These are phyloP conservation scores for Monopterus albus DNA, from an alignment of 2,113 vertebrate species.

Conservation along the genomic window DNA sequence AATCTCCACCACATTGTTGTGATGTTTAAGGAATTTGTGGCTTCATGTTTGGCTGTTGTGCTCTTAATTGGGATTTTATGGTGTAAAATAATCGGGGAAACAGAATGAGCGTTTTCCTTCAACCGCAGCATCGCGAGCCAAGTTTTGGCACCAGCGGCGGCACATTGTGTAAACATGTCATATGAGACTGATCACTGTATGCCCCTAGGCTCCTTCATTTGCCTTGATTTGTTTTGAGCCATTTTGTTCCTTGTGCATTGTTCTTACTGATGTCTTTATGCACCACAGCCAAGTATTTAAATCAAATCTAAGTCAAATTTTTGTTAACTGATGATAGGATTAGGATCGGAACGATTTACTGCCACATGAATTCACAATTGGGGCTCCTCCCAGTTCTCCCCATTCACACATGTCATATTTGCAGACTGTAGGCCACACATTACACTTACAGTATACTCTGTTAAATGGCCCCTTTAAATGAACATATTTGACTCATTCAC, in stretches of 20 bases:
- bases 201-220: neutral
- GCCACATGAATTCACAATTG: neutral
- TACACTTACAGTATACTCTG: no score
- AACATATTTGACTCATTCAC: no score
- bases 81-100: no score
- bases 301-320: no score
- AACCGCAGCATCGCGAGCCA: slow-evolving; percentile 10
- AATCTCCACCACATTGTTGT: slow-evolving; percentile 26
- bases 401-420: no score
- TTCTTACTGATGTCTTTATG: neutral
- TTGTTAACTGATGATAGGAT: neutral
- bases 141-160: neutral
- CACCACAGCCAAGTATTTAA: neutral
- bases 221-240: neutral
- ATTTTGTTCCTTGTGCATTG: neutral
- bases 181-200: neutral
- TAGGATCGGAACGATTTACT: neutral
- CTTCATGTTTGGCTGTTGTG: slow-evolving; percentile 2
- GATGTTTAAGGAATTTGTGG: slow-evolving; percentile 22
- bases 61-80: slow-evolving; percentile 27
- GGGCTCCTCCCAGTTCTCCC: neutral
- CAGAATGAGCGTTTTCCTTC: slow-evolving; percentile 17
- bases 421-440: neutral
- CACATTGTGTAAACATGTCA: slow-evolving; percentile 36
- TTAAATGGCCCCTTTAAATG: no score